Conservation (phyloP, 2,113 vertebrate species). For the Butorides virescens region DNA sequence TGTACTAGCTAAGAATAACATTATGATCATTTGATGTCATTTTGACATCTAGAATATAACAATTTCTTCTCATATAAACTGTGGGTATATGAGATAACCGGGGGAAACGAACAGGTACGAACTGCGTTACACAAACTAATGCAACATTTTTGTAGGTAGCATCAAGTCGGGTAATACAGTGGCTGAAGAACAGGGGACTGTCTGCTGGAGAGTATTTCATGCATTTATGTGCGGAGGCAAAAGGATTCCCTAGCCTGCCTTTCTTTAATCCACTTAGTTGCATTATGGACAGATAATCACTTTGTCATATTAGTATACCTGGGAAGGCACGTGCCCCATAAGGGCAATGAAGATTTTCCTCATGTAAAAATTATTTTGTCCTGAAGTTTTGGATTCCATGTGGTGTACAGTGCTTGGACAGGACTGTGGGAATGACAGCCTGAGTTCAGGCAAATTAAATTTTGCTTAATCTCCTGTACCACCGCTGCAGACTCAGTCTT, state of each 20-base stretch:
- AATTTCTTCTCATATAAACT: not conserved
- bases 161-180: not conserved
- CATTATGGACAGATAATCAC: not conserved
- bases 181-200: not conserved
- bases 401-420: not conserved
- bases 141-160: not conserved
- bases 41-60: not conserved
- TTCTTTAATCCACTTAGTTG: not conserved
- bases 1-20: not conserved
- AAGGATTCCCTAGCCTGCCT: not conserved
- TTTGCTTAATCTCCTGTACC: not conserved
- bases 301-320: not conserved
- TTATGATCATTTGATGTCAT: not conserved
- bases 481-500: not conserved
- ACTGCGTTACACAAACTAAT: not conserved
- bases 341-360: not conserved
- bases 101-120: not conserved
- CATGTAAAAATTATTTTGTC: not conserved
- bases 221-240: not conserved
- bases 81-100: not conserved
- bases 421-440: not conserved
- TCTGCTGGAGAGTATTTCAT: not conserved
- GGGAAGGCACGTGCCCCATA: not conserved
- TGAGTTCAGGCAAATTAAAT: not conserved
- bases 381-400: not conserved